Percentiles rank a stretch among this genome's conserved stretches.
phyloP scores from a whole-genome alignment of 2,888 invertebrate species.

The Rhogogaster chlorosoma region DNA sequence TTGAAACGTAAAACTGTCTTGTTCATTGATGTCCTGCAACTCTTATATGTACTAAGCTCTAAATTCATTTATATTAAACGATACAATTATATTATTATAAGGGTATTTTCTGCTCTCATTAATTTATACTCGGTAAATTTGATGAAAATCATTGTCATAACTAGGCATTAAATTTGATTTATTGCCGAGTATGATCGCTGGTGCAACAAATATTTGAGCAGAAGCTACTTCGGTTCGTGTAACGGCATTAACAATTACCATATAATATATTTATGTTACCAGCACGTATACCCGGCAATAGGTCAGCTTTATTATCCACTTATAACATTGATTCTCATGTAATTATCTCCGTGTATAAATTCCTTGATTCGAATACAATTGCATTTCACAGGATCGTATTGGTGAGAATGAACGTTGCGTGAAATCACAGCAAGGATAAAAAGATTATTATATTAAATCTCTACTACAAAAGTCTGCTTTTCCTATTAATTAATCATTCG shows the following conservation, averaged over 20 bases:
- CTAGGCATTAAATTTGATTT: background rate
- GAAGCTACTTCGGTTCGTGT: background rate
- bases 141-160: background rate
- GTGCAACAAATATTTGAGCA: background rate
- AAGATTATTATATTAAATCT: background rate
- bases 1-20: too few relatives aligned
- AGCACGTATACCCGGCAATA: background rate
- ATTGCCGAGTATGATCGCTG: background rate
- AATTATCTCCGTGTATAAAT: background rate
- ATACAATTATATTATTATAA: background rate
- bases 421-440: background rate
- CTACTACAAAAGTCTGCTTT: background rate
- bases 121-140: background rate
- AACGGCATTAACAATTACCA: background rate
- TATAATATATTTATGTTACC: background rate
- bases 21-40: too few relatives aligned
- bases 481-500: too few relatives aligned
- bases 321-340: background rate
- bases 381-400: background rate
- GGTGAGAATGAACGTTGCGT: background rate
- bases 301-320: background rate
- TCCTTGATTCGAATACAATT: background rate
- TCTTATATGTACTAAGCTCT: background rate
- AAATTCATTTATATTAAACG: background rate
- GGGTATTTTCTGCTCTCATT: background rate